Base-by-base conservation (phyloP, 2,888 invertebrate species). In the Ophraella communa region DNA sequence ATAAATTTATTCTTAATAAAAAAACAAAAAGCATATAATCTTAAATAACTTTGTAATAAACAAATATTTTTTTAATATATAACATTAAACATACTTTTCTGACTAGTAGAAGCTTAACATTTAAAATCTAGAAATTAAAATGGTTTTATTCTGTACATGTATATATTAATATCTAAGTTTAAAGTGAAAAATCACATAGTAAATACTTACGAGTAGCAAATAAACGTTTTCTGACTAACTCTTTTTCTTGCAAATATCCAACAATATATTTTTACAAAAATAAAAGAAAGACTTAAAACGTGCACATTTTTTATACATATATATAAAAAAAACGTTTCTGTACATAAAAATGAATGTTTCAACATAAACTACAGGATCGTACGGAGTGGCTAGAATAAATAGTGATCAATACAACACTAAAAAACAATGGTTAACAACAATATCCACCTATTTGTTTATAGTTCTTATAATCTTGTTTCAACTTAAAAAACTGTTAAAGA, bases 1-100 rank as follows among this genome's bases (percentile, higher is more conserved):
- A 80, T 80, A 80, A 80, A 80, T 80, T 80, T 79, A 79, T 81
- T 76, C 76, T 76, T 74, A 76, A 76, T 77, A 79, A 81, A 79
- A n/a, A 80, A 80, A 78, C 77, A 73, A 76, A 79, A 79, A 77
- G 79, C 77, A 79, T 76, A 78, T 74, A 75, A 74, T 72, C 76
- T 71, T 75, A 71, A 76, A 75, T 75, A 77, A 78, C 78, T 77
- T 74, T 69, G 75, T 78, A 77, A 79, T 78, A 79, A 79, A 79
- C 77, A 78, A 79, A 79, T 71, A 71, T 75, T 75, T 76, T 68
- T 62, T n/a, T n/a, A n/a, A 64, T 45, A 49, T 62, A 55, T 77
- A 79, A 80, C 78, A 79, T 79, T 78, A 78, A 78, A 78, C 79
- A 75, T 79, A 79, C 73, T 78, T 77, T 76, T 73, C 69, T 79